Evolutionary conservation across 1,140 invertebrate genomes (phyloP), one percentile per base, ranked within the genome.

Genomic region (Drosophila willistoni): DNA sequence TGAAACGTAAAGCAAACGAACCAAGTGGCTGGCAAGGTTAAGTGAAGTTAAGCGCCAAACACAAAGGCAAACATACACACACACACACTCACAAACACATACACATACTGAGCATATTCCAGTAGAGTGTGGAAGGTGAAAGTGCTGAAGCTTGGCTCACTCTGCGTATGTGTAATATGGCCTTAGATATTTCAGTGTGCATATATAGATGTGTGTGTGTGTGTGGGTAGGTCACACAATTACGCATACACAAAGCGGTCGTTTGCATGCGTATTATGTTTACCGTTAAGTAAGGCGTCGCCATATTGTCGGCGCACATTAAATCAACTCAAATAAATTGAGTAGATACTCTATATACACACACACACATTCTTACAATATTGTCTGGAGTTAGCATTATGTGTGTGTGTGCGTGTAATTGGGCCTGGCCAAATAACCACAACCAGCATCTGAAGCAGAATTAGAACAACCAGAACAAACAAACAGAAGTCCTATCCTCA

Each of bases 271-370:
- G 83, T 86, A 86, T 86, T 90, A 90, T 89, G 84, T 90, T 90
- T 87, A 90, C 83, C 89, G 87, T 90, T 90, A 90, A 90, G 87
- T 91, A 91, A 90, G 76, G 90, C 71, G 89, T 82, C 89, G 89
- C 89, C 89, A 90, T 79, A 80, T 89, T 91, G 89, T 90, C 89
- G 89, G 74, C 89, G 69, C 71, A 81, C 81, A 85, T 90, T 85
- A 86, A 86, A 79, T 87, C 84, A 86, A 87, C 83, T 73, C 79
- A 87, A 86, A 86, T 86, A 87, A 86, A 86, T 89, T 85, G 77
- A 84, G 64, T 78, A 85, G 84, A 83, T 80, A 75, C 73, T 51
- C 9, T 14, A 47, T 2, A 51, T 19, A 51, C 7, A 19, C 44
- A 22, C 44, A 44, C 42, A 44, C n/a, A n/a, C n/a, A n/a, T n/a